phyloP scores from a whole-genome alignment of 2,797 vertebrate species.

The Lepus townsendii region DNA sequence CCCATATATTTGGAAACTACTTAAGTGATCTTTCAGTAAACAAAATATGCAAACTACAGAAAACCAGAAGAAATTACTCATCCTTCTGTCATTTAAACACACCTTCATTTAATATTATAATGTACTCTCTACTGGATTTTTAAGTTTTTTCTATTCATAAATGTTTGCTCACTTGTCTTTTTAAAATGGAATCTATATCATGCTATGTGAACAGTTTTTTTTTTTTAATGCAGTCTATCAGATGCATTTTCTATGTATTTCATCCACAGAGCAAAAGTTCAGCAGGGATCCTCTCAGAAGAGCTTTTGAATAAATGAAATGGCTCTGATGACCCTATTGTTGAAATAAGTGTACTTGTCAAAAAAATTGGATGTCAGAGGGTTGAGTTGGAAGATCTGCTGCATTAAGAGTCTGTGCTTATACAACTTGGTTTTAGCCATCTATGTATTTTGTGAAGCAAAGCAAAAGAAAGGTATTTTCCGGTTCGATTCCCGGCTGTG shows the following conservation, averaged over 20 bases:
- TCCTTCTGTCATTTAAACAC: background rate
- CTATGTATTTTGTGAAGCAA: background rate
- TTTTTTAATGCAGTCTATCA: background rate
- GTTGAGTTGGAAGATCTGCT: background rate
- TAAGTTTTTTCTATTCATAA: background rate
- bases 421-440: background rate
- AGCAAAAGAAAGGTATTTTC: background rate
- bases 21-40: slow-evolving; percentile 16
- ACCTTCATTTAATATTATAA: slow-evolving; percentile 30
- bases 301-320: slow-evolving; percentile 39
- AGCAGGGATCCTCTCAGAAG: slow-evolving; percentile 65
- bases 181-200: slow-evolving; percentile 16
- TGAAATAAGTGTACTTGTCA: background rate
- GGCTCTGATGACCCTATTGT: background rate
- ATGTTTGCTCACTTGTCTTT: background rate
- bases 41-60: slow-evolving; percentile 22
- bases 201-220: background rate
- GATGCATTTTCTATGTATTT: background rate
- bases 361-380: background rate
- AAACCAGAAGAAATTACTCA: slow-evolving; percentile 27
- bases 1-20: slow-evolving; percentile 4
- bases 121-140: slow-evolving; percentile 22
- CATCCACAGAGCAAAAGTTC: background rate
- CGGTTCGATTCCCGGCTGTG: too few species aligned
- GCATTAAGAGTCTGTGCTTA: background rate